Percentiles rank a stretch among this genome's conserved stretches.
Conservation (phyloP, 1,140 invertebrate genomes). For the Mycetomoellerius zeteki region DNA sequence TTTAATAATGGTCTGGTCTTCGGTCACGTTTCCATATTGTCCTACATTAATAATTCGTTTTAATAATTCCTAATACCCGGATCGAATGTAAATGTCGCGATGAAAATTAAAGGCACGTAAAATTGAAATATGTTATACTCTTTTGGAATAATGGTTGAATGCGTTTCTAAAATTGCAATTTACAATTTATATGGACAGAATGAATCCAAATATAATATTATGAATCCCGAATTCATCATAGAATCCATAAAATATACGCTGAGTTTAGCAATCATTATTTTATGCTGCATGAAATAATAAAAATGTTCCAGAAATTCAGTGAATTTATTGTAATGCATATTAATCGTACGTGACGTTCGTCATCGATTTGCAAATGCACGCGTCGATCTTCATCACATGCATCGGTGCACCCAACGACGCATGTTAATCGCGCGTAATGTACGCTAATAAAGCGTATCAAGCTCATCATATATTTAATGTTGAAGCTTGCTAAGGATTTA, state of each 20-base stretch:
- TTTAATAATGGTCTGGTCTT: background rate
- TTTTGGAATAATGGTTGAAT: background rate
- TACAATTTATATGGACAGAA: background rate
- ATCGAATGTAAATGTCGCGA: background rate
- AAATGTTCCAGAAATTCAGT: constrained; percentile 10
- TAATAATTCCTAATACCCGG: background rate
- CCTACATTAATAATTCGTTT: background rate
- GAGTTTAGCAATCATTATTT: background rate
- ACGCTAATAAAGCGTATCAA: constrained; percentile 46
- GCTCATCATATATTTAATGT: constrained; percentile 33
- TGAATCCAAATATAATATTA: background rate
- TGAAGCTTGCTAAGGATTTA: constrained; percentile 23
- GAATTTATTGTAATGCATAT: background rate
- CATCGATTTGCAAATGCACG: constrained; percentile 1
- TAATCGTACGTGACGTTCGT: constrained; percentile 17
- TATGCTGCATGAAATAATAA: background rate
- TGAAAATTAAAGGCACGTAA: background rate
- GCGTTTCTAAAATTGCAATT: background rate
- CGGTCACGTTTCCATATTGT: background rate
- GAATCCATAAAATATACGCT: background rate
- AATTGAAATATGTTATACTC: background rate
- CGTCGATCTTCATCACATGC: background rate
- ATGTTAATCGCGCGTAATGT: constrained; percentile 42
- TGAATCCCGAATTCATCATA: background rate
- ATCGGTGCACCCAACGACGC: background rate